Evolutionary conservation across 1,140 invertebrate species (phyloP).

Genomic region (Agrilus planipennis): DNA sequence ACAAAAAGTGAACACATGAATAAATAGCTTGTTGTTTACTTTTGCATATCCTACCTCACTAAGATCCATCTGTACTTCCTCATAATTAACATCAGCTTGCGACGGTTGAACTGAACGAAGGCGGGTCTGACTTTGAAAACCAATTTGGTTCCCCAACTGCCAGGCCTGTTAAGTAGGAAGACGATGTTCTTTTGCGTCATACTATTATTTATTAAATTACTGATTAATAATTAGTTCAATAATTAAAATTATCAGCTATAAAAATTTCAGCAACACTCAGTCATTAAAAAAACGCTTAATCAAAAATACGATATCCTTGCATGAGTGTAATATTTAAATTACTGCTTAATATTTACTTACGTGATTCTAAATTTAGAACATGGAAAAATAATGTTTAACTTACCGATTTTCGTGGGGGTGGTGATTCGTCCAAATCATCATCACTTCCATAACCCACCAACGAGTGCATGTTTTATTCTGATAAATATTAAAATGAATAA

Average conservation of each 20-base stretch:
- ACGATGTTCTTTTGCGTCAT: constrained; percentile 23
- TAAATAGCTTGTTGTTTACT: constrained; percentile 7
- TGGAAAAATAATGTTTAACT: constrained; percentile 8
- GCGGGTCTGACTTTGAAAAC: constrained; percentile 13
- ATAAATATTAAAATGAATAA: no score
- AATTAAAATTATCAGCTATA: no score
- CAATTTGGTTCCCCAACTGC: no score
- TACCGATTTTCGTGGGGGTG: constrained; percentile 25
- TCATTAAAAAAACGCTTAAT: constrained; percentile 8
- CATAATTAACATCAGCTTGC: constrained; percentile 38
- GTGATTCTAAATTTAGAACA: not conserved
- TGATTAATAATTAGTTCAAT: no score
- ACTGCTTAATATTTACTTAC: not conserved
- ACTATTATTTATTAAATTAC: no score
- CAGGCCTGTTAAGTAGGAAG: constrained; percentile 32
- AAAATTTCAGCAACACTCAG: constrained; percentile 22
- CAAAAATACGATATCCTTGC: not conserved
- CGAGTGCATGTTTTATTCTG: constrained; percentile 38
- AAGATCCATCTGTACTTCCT: constrained; percentile 45
- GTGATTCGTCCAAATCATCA: constrained; percentile 42
- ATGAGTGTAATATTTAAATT: not conserved
- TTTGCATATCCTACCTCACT: no score
- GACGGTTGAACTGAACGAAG: constrained; percentile 2
- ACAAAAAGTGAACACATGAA: constrained; percentile 1
- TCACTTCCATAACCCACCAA: constrained; percentile 49